Conservation (phyloP, 2,113 vertebrate genomes). For the Anoura caudifer region DNA sequence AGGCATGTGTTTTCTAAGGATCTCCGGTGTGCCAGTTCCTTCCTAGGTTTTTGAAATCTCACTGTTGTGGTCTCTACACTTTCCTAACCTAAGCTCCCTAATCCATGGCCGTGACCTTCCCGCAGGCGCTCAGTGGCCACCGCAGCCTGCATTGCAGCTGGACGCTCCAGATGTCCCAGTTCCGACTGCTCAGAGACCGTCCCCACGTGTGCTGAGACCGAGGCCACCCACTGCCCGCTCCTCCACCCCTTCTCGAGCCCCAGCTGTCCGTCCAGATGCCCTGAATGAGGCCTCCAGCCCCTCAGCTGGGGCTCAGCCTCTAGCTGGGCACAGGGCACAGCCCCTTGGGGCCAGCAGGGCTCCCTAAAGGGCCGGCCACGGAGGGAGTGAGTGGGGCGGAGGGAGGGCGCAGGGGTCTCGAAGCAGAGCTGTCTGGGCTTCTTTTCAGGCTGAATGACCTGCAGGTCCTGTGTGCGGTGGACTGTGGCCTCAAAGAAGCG, state of each 20-base stretch:
- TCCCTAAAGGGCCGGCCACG: not conserved
- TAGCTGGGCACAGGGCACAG: not conserved
- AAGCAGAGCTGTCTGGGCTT: not conserved
- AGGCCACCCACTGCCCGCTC: accelerated
- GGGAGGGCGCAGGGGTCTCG: not conserved
- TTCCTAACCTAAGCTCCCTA: not conserved
- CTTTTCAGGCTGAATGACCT: too few relatives aligned
- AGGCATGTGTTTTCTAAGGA: not conserved
- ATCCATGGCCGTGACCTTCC: accelerated
- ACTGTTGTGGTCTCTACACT: not conserved
- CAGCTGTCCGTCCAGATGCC: not conserved
- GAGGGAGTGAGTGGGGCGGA: not conserved
- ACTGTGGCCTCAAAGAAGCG: not conserved
- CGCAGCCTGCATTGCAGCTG: not conserved
- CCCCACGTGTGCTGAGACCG: not conserved
- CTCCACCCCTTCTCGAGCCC: accelerated
- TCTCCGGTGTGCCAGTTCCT: not conserved
- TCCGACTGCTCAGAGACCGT: not conserved
- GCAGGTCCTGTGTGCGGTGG: accelerated
- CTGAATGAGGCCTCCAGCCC: not conserved
- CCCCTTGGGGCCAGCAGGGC: not conserved
- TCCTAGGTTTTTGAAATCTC: not conserved
- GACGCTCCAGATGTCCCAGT: not conserved
- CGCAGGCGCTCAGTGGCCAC: not conserved
- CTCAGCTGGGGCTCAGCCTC: not conserved